Evolutionary conservation across 37 sponge, comb jelly and placozoan genomes (phyloP).

Genomic region (Crambe crambe): DNA sequence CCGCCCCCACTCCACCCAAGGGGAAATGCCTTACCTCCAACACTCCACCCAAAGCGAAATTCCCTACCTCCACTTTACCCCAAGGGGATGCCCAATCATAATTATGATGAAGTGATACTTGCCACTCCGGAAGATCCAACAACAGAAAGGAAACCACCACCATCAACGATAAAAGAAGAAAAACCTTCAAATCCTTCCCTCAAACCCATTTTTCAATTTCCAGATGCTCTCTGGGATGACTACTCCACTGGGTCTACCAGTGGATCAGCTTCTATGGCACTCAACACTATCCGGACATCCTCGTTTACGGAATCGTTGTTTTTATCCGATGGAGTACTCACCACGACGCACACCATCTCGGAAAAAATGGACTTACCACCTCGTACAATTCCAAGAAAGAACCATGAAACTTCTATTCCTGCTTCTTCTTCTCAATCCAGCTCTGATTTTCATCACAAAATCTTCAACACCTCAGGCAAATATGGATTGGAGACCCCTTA

Average conservation of each 20-base stretch:
- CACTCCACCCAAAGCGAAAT: neutral
- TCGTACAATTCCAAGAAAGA: slow-evolving; percentile 15
- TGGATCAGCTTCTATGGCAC: neutral
- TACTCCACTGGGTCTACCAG: neutral
- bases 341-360: neutral
- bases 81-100: neutral
- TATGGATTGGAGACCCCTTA: slow-evolving; percentile 27
- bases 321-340: neutral
- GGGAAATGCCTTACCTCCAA: neutral
- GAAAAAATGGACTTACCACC: slow-evolving; percentile 20
- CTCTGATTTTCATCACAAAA: slow-evolving; percentile 13
- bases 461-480: neutral
- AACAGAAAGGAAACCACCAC: no score
- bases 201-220: neutral
- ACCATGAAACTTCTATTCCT: slow-evolving; percentile 21
- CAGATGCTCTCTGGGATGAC: neutral
- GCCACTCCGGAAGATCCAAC: neutral
- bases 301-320: neutral
- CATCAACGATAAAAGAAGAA: no score
- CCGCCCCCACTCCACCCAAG: neutral
- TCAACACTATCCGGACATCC: neutral
- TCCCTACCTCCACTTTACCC: no score
- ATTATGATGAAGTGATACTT: neutral
- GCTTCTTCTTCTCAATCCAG: slow-evolving; percentile 1
- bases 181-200: neutral